Conservation (phyloP, 2,113 vertebrate genomes). For the Herpailurus yagouaroundi region DNA sequence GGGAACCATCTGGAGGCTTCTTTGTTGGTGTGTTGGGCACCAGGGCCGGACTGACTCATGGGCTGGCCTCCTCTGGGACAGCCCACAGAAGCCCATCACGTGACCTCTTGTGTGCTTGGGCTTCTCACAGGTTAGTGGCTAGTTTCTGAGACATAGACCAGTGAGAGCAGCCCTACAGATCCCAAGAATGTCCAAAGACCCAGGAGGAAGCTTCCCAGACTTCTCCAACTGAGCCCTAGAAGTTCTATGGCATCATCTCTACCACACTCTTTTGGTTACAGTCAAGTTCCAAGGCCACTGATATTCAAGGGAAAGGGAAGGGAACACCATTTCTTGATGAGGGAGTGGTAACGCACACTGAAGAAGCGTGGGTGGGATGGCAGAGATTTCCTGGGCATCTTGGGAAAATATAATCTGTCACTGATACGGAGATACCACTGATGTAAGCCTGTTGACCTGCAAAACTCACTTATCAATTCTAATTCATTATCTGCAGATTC, state of each 20-base stretch:
- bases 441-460: background rate
- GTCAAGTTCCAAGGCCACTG: background rate
- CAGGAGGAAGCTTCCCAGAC: rapidly evolving
- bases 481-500: background rate
- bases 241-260: rapidly evolving
- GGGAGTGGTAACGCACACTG: background rate
- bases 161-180: rapidly evolving
- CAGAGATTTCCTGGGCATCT: background rate
- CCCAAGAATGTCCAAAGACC: background rate
- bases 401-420: background rate
- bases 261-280: rapidly evolving
- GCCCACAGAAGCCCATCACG: rapidly evolving
- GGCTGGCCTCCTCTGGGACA: rapidly evolving
- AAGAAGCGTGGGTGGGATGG: background rate
- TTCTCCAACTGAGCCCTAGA: background rate
- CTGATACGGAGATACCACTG: rapidly evolving
- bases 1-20: background rate
- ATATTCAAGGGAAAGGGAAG: background rate
- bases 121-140: background rate
- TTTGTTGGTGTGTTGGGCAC: background rate
- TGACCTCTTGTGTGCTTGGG: background rate
- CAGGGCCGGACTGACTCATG: background rate
- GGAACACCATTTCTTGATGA: background rate
- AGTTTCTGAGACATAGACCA: background rate
- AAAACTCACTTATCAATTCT: background rate